A percentile compares a stretch with the other conserved stretches of the same genome.
These are phyloP conservation scores for Chrysochloris asiatica DNA, from an alignment of 2,113 vertebrate genomes.

Conservation along the genomic window DNA sequence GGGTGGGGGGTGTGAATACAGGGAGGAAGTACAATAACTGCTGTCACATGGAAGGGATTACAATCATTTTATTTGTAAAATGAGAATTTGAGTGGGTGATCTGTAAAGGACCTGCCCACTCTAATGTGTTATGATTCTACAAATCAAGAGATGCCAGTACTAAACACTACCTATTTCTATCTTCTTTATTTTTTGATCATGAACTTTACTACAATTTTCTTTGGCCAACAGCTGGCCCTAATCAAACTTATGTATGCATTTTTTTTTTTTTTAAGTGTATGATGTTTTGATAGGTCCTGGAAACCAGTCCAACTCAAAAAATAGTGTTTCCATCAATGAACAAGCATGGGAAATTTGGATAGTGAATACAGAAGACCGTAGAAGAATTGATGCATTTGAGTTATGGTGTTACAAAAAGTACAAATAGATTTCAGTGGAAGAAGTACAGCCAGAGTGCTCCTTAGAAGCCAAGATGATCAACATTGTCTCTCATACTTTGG, in stretches of 20 bases:
- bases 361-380: too few species aligned
- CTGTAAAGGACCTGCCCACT: neutral
- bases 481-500: too few species aligned
- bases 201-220: neutral
- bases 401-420: too few species aligned
- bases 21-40: too few species aligned
- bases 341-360: neutral
- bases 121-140: neutral
- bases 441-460: too few species aligned
- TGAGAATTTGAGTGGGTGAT: neutral
- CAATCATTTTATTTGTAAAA: conserved; percentile 7
- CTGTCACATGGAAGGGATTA: too few species aligned
- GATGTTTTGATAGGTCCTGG: neutral
- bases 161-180: neutral
- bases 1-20: too few species aligned
- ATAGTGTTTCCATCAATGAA: neutral
- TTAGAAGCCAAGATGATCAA: too few species aligned
- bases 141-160: neutral
- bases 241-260: neutral
- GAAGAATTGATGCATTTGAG: too few species aligned
- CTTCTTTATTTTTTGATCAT: neutral
- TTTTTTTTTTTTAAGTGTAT: neutral
- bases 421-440: too few species aligned
- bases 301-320: neutral
- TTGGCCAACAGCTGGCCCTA: neutral